Percentiles rank a stretch among this genome's conserved stretches.
Evolutionary conservation across 2,113 vertebrate genomes (phyloP).

Genomic region (Prunella himalayana): DNA sequence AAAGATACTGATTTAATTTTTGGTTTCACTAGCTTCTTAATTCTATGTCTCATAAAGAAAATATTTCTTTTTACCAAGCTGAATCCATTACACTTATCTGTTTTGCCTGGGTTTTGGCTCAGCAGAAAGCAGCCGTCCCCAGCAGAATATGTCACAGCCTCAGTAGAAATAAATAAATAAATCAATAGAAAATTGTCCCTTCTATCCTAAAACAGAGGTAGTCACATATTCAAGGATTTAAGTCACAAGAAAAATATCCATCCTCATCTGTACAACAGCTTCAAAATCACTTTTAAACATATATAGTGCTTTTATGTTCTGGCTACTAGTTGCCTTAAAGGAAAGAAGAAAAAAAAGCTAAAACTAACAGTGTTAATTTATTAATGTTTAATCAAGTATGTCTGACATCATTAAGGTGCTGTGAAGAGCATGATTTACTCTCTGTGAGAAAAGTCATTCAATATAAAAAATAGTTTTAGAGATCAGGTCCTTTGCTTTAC

Average conservation of each 20-base stretch:
- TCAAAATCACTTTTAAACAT: background rate
- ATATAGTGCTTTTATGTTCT: background rate
- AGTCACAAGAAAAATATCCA: background rate
- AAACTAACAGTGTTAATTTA: background rate
- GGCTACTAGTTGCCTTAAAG: background rate
- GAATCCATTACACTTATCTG: background rate
- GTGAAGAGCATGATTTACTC: background rate
- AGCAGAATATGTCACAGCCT: background rate
- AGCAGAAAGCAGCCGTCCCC: background rate
- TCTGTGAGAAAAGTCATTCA: rapidly evolving
- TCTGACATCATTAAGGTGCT: background rate
- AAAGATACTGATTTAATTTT: background rate
- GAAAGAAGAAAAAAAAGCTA: background rate
- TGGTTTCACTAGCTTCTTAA: background rate
- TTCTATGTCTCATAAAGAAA: background rate
- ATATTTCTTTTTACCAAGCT: background rate
- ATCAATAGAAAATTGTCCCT: background rate
- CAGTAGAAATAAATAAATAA: background rate
- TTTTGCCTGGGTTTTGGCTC: background rate
- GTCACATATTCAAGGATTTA: background rate
- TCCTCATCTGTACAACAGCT: background rate
- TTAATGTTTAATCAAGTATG: background rate
- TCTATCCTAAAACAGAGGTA: background rate
- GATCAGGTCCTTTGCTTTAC: background rate
- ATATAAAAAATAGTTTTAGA: background rate